Evolutionary conservation across 2,797 vertebrate species (phyloP).

Genomic region (Dipus sagitta): DNA sequence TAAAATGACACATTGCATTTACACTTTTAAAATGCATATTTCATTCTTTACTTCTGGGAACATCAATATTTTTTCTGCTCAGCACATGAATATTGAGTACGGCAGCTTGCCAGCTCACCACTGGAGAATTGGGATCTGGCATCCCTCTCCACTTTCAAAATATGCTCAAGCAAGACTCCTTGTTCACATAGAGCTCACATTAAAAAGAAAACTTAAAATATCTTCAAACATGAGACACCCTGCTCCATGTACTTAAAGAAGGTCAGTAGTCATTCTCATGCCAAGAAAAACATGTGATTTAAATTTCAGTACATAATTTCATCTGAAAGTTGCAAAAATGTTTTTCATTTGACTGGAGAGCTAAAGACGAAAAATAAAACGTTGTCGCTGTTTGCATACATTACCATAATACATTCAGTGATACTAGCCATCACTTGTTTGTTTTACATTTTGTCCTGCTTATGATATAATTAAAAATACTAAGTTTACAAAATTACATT

Average conservation of each 20-base stretch:
- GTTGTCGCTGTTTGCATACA: constrained; percentile 26
- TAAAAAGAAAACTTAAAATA: constrained; percentile 62
- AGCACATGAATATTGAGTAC: constrained; percentile 65
- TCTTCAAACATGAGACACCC: constrained; percentile 54
- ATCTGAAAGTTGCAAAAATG: constrained; percentile 57
- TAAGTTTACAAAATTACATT: not conserved
- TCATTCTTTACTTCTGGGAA: constrained; percentile 56
- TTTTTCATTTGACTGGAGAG: constrained; percentile 62
- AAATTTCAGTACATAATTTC: constrained; percentile 64
- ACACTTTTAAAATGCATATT: constrained; percentile 51
- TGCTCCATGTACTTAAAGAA: constrained; percentile 49
- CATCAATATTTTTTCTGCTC: constrained; percentile 65
- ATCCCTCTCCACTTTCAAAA: constrained; percentile 51
- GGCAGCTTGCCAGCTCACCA: constrained; percentile 54
- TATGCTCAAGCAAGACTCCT: constrained; percentile 41
- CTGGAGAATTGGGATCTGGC: not conserved
- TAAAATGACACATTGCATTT: constrained; percentile 66
- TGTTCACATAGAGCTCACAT: constrained; percentile 55
- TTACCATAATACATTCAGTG: constrained; percentile 50
- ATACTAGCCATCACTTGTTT: constrained; percentile 35
- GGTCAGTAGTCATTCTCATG: constrained; percentile 39
- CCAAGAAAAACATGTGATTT: constrained; percentile 49
- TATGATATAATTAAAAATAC: not conserved
- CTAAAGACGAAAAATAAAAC: constrained; percentile 54
- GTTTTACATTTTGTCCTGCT: not conserved